Evolutionary conservation across 2,888 invertebrate species (phyloP).

Genomic region (Dryocosmus kuriphilus): DNA sequence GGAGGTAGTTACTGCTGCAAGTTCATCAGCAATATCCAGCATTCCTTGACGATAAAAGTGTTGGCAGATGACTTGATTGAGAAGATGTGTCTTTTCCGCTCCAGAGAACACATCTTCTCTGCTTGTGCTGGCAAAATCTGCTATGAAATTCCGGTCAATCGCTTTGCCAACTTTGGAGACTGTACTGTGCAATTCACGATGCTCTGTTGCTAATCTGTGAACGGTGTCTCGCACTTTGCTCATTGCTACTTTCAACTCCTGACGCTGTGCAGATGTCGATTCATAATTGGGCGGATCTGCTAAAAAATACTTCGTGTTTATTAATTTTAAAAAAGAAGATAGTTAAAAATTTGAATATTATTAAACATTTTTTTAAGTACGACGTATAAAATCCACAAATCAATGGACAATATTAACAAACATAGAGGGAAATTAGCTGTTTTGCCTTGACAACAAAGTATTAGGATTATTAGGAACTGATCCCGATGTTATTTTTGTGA

Average conservation of each 20-base stretch:
- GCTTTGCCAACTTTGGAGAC: conserved; percentile 98
- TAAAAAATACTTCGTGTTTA: conserved; percentile 53
- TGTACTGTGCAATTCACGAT: conserved; percentile 87
- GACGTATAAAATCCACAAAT: neutral
- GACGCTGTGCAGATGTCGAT: conserved; percentile 85
- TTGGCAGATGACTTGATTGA: conserved; percentile 95
- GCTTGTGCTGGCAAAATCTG: conserved; percentile 93
- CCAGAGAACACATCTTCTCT: conserved; percentile 90
- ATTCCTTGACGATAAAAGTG: conserved; percentile 97
- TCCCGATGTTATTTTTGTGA: too few species aligned
- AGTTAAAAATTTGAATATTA: conserved; percentile 2
- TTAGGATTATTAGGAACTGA: too few species aligned
- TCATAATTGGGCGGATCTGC: conserved; percentile 84
- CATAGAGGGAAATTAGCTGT: too few species aligned
- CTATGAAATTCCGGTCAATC: conserved; percentile 95
- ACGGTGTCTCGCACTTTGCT: conserved; percentile 90
- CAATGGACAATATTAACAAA: neutral
- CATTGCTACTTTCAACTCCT: conserved; percentile 86
- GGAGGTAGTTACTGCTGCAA: conserved; percentile 80
- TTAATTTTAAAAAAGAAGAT: too few species aligned
- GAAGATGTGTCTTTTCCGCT: conserved; percentile 83
- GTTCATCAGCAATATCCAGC: conserved; percentile 93
- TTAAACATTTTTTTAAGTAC: too few species aligned
- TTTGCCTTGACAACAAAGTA: too few species aligned
- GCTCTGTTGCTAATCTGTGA: conserved; percentile 90